These are phyloP conservation scores for Empis livida DNA, from an alignment of 2,888 invertebrate species.

Conservation along the genomic window DNA sequence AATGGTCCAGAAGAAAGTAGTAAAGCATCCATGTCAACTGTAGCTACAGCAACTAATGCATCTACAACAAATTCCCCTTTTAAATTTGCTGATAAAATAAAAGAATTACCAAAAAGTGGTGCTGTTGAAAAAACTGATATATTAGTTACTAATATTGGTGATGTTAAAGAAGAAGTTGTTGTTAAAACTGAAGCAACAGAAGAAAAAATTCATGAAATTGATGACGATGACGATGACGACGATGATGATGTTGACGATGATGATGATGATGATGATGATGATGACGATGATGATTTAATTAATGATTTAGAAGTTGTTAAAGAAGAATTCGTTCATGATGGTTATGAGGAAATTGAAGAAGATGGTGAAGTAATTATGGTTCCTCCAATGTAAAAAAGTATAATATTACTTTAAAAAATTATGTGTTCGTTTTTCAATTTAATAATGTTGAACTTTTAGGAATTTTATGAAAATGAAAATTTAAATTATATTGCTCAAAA, in stretches of 20 bases:
- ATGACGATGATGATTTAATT: slow-evolving; percentile 1
- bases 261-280: slow-evolving; percentile 5
- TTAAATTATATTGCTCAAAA: no score
- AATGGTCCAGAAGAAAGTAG: slow-evolving; percentile 23
- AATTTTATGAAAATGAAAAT: no score
- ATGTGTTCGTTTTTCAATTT: no score
- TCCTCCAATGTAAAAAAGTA: no score
- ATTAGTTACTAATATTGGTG: neutral
- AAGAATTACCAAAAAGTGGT: neutral
- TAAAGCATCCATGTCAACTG: neutral
- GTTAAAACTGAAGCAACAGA: slow-evolving; percentile 8
- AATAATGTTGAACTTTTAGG: no score
- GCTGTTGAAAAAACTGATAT: neutral
- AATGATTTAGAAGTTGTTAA: slow-evolving; percentile 7
- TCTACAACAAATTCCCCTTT: neutral
- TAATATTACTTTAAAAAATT: no score
- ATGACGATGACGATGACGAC: slow-evolving; percentile 8
- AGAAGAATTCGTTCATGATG: neutral
- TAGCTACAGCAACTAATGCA: neutral
- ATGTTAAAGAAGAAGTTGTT: neutral
- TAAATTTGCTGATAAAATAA: neutral
- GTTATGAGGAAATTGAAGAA: neutral
- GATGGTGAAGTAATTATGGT: neutral
- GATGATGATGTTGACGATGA: slow-evolving; percentile 5
- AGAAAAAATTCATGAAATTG: slow-evolving; percentile 11